Base-by-base conservation (phyloP, 2,113 vertebrate species). In the Bufo bufo region DNA sequence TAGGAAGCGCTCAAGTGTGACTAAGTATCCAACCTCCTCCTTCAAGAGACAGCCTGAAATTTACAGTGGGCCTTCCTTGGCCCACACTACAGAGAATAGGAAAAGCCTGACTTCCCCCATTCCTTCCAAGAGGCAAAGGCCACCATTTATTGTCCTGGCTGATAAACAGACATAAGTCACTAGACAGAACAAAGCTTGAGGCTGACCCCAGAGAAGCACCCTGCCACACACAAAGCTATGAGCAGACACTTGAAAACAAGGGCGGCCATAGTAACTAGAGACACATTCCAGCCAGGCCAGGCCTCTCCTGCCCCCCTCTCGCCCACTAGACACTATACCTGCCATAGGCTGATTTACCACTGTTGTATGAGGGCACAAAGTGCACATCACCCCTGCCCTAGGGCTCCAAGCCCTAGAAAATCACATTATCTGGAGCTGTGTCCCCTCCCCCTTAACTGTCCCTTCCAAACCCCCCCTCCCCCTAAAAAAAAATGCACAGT, bases 21-120 rank as follows among this genome's bases (percentile, higher is more conserved):
- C 87, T 82, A 89, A 91, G 87, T 43, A 89, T 65, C 82, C 54
- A 84, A 5, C 1, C 43, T 86, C 78, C 58, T 88, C 0, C 85
- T 90, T 49, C 23, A 75, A 56, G 63, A 91, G 56, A 66, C 43
- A 50, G 58, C 9, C 45, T 66, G 56, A 90, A 47, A 89, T 89
- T 89, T 89, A 84, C 14, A 85, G 19, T 23, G 85, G 56, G 89
- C 23, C 85, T 54, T 50, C 47, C 74, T 20, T 50, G 85, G 87
- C 63, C 79, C 23, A 0, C 23, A 3, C 13, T 6, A 89, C 17
- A 85, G 54, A 33, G 33, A 63, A 75, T 75, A 85, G 91, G 84
- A 20, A 85, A 77, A 90, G 23, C 20, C 69, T 61, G n/a, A 69
- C 47, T 10, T 89, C 4, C 8, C 14, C 23, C 59, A 50, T 89